A percentile compares a stretch with the other conserved stretches of the same genome.
Conservation (phyloP, 1,140 invertebrate genomes). For the Drosophila sucinea region DNA sequence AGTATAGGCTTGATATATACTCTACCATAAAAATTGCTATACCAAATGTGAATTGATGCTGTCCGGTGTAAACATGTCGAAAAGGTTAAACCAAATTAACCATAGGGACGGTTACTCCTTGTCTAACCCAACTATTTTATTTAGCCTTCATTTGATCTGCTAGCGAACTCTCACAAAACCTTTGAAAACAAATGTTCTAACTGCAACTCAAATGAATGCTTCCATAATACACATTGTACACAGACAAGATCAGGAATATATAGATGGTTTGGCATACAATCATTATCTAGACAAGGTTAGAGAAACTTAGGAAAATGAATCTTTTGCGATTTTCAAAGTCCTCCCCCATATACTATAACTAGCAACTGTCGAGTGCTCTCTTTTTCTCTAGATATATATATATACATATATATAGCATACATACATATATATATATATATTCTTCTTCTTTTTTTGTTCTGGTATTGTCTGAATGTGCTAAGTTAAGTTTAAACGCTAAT, state of each 20-base stretch:
- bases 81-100: conserved; percentile 26
- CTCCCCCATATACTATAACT: conserved; percentile 28
- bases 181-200: no score
- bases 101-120: background rate
- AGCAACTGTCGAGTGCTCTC: conserved; percentile 50
- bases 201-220: no score
- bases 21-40: conserved; percentile 26
- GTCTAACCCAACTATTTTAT: background rate
- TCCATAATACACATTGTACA: no score
- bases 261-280: background rate
- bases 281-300: background rate
- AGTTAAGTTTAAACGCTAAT: conserved; percentile 67
- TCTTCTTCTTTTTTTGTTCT: conserved; percentile 27
- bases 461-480: conserved; percentile 80
- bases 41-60: conserved; percentile 27
- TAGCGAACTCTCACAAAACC: no score
- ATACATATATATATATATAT: conserved; percentile 28
- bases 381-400: background rate
- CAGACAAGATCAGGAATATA: background rate
- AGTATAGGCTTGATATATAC: conserved; percentile 37
- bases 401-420: conserved; percentile 29
- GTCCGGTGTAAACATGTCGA: conserved; percentile 56
- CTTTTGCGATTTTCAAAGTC: background rate
- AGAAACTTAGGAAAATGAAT: background rate
- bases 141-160: background rate